These are phyloP conservation scores for Bursaphelenchus okinawaensis DNA, from an alignment of 2,888 invertebrate genomes.

Conservation along the genomic window DNA sequence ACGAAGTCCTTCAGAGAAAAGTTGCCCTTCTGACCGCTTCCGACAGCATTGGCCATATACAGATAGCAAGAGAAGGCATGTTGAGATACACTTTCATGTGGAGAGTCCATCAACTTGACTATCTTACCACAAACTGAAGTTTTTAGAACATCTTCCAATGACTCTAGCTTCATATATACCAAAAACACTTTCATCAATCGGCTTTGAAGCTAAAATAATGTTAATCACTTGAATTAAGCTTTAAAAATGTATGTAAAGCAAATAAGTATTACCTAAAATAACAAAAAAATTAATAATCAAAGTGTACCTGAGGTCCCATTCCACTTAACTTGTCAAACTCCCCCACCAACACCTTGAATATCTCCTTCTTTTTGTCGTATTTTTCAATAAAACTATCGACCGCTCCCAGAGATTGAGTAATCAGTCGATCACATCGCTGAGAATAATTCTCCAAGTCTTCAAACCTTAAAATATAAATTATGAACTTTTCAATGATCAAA, in stretches of 20 bases:
- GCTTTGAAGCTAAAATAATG: background rate
- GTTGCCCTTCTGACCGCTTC: background rate
- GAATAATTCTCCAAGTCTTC: slow-evolving; percentile 25
- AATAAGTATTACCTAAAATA: too few relatives aligned
- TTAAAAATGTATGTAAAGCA: too few relatives aligned
- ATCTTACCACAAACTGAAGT: background rate
- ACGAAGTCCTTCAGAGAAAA: background rate
- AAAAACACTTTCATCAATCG: background rate
- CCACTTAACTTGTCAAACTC: background rate
- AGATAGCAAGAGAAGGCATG: background rate
- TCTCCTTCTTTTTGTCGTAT: background rate
- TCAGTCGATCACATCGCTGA: slow-evolving; percentile 23
- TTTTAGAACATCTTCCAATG: background rate
- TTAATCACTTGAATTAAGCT: too few relatives aligned
- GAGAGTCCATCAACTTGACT: background rate
- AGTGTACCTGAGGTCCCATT: background rate
- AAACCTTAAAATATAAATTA: slow-evolving; percentile 21
- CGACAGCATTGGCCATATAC: background rate
- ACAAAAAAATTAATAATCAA: too few relatives aligned
- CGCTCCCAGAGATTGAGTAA: slow-evolving; percentile 25
- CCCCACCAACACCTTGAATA: background rate
- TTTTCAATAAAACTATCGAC: slow-evolving; percentile 13
- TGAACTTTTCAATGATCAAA: background rate
- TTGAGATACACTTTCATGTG: background rate
- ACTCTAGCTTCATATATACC: background rate